A percentile compares a stretch with the other conserved stretches of the same genome.
These are phyloP conservation scores for Periphyllus acericola DNA, from an alignment of 2,888 invertebrate genomes.

Conservation along the genomic window DNA sequence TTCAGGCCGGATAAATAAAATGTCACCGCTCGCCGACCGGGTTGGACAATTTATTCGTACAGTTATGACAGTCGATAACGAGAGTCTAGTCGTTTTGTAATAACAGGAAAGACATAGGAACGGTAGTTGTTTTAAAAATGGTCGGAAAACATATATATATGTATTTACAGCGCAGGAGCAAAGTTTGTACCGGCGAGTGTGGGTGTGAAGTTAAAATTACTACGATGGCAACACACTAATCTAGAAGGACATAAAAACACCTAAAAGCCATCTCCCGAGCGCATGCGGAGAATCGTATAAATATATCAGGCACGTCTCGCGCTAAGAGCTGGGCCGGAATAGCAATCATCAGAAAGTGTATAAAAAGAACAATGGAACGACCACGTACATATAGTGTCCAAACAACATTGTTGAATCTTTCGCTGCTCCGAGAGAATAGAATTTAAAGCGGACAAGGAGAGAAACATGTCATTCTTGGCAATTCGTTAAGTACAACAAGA, in stretches of 20 bases:
- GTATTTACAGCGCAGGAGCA: neutral
- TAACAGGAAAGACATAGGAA: too few species aligned
- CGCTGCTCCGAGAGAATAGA: constrained; percentile 1
- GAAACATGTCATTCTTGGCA: constrained; percentile 15
- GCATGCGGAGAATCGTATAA: neutral
- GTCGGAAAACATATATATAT: neutral
- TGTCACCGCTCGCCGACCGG: too few species aligned
- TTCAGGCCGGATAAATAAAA: too few species aligned
- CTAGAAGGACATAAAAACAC: neutral
- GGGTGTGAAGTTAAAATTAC: neutral
- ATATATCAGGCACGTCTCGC: constrained; percentile 20
- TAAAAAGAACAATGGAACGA: neutral
- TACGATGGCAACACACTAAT: neutral
- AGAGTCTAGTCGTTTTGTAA: too few species aligned
- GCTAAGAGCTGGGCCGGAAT: constrained; percentile 19
- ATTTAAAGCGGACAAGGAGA: constrained; percentile 21
- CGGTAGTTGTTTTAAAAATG: too few species aligned
- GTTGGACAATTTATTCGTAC: too few species aligned
- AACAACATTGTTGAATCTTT: constrained; percentile 15
- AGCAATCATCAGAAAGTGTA: constrained; percentile 28
- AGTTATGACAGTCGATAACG: too few species aligned
- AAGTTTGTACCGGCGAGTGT: neutral
- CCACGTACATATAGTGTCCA: neutral
- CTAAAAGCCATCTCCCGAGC: constrained; percentile 23
- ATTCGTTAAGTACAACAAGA: constrained; percentile 21